These are phyloP conservation scores for Pyxicephalus adspersus DNA, from an alignment of 2,113 vertebrate genomes.

Conservation along the genomic window DNA sequence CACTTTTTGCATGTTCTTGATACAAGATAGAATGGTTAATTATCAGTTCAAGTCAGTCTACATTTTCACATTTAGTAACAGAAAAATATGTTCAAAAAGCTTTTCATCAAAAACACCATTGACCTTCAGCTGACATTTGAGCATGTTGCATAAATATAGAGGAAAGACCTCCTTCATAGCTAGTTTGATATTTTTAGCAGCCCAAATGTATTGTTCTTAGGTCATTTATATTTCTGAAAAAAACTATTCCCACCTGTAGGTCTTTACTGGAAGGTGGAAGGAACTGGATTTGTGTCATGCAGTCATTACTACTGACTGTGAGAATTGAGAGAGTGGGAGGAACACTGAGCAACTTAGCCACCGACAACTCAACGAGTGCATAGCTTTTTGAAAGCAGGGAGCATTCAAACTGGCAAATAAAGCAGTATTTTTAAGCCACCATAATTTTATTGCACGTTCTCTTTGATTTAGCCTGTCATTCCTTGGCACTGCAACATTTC, in stretches of 20 bases:
- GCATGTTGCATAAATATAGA: neutral
- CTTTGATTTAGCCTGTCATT: neutral
- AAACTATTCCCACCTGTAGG: constrained; percentile 20
- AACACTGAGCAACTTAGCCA: neutral
- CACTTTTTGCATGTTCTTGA: too few species aligned
- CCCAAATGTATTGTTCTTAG: constrained; percentile 8
- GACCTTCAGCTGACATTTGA: neutral
- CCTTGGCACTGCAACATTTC: neutral
- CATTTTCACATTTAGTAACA: too few species aligned
- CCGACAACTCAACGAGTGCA: constrained; percentile 2
- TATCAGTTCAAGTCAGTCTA: too few species aligned
- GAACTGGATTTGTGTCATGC: constrained; percentile 34
- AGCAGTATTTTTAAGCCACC: neutral
- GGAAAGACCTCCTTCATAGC: neutral
- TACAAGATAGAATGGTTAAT: too few species aligned
- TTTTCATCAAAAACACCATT: neutral
- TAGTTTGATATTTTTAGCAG: constrained; percentile 14
- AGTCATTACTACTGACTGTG: constrained; percentile 51
- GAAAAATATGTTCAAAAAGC: too few species aligned
- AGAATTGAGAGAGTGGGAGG: constrained; percentile 48
- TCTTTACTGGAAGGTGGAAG: constrained; percentile 4
- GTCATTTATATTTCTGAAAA: constrained; percentile 15
- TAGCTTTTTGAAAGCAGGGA: constrained; percentile 2
- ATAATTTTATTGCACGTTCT: neutral
- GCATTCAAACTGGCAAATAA: neutral